These are phyloP conservation scores for Diaprepes abbreviatus DNA, from an alignment of 2,888 invertebrate species.

Conservation along the genomic window DNA sequence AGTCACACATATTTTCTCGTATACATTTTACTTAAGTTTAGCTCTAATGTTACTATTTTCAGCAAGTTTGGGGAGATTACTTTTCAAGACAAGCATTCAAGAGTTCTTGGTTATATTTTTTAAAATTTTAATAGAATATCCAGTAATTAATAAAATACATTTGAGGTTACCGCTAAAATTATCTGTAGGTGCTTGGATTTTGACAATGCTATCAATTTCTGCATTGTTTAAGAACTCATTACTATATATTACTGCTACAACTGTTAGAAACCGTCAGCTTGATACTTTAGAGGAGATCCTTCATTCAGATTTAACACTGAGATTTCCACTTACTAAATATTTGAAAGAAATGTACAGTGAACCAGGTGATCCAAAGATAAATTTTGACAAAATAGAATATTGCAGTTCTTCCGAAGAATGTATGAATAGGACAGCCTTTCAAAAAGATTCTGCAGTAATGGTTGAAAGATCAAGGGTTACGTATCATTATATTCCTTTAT, in stretches of 20 bases:
- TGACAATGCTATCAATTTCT: not conserved
- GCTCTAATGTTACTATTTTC: not conserved
- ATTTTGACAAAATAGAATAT: not conserved
- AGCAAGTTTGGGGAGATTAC: not conserved
- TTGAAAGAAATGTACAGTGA: no score
- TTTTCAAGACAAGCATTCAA: not conserved
- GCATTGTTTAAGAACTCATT: conserved; percentile 17
- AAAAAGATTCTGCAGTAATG: not conserved
- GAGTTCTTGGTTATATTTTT: not conserved
- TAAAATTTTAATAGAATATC: conserved; percentile 2
- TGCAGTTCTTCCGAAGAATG: not conserved
- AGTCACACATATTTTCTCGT: not conserved
- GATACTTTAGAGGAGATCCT: not conserved
- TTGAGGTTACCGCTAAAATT: no score
- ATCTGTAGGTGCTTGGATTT: not conserved
- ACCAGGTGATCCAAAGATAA: not conserved
- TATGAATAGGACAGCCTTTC: not conserved
- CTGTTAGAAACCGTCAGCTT: no score
- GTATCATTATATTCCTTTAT: not conserved
- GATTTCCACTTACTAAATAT: not conserved
- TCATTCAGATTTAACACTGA: not conserved
- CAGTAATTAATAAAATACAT: not conserved
- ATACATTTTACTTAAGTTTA: not conserved
- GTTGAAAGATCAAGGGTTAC: not conserved
- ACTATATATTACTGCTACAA: not conserved